These are phyloP conservation scores for Gopherus evgoodei DNA, from an alignment of 2,113 vertebrate species.

Conservation along the genomic window DNA sequence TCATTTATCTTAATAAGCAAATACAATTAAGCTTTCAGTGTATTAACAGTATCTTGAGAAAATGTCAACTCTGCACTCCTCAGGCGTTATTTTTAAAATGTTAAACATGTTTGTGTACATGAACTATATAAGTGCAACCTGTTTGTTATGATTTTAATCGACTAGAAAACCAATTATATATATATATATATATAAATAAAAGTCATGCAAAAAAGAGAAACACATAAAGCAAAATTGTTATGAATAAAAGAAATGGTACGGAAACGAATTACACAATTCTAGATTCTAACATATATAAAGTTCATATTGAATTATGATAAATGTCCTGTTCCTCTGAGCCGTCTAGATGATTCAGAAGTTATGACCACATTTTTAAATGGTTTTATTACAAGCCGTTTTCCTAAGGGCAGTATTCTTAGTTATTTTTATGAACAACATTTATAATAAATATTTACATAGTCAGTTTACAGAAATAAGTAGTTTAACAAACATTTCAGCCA, in stretches of 20 bases:
- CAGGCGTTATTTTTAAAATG: not conserved
- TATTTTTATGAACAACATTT: not conserved
- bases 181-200: not conserved
- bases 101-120: not conserved
- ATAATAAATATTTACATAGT: rapidly evolving
- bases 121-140: not conserved
- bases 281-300: not conserved
- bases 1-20: not conserved
- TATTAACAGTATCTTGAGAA: not conserved
- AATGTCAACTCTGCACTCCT: not conserved
- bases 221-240: not conserved
- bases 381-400: not conserved
- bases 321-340: not conserved
- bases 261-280: not conserved
- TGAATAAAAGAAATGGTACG: not conserved
- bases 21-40: rapidly evolving
- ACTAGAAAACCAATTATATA: not conserved
- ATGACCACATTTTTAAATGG: not conserved
- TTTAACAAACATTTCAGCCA: not conserved
- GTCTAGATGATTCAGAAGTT: not conserved
- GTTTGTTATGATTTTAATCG: rapidly evolving
- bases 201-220: not conserved
- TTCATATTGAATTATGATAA: not conserved
- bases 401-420: not conserved
- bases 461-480: not conserved